Conservation (phyloP, 2,888 invertebrate species). For the Drosophila planitibia region DNA sequence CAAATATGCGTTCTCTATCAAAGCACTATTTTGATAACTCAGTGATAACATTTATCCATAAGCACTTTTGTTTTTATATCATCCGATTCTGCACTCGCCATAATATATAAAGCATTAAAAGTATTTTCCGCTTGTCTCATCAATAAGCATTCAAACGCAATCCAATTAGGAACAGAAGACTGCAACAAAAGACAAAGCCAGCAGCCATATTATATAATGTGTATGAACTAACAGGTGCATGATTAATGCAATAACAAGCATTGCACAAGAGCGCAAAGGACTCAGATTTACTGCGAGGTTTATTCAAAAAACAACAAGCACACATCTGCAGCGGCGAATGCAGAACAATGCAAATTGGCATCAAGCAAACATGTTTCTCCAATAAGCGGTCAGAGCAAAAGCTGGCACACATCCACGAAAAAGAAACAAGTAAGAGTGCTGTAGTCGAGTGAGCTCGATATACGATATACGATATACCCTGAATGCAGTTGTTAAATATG, state of each 20-base stretch:
- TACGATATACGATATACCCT: too few species aligned
- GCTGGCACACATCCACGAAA: background rate
- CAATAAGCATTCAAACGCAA: constrained; percentile 14
- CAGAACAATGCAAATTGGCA: constrained; percentile 24
- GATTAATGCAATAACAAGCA: constrained; percentile 47
- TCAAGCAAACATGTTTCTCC: constrained; percentile 2
- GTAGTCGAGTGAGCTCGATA: background rate
- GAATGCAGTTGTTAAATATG: too few species aligned
- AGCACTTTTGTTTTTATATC: background rate
- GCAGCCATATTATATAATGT: constrained; percentile 63
- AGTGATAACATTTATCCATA: background rate
- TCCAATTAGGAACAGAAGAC: constrained; percentile 28
- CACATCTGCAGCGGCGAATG: constrained; percentile 1
- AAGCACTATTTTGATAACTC: background rate
- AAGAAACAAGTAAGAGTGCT: background rate
- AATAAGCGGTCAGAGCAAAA: constrained; percentile 4
- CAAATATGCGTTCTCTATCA: background rate
- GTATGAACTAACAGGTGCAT: constrained; percentile 45
- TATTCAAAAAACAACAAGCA: background rate
- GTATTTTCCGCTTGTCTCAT: background rate
- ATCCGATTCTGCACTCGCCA: background rate
- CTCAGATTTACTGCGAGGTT: background rate
- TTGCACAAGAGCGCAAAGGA: constrained; percentile 10
- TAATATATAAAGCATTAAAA: background rate
- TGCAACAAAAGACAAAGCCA: constrained; percentile 46